phyloP scores from a whole-genome alignment of 92 coral and sea anemone species.

The Palythoa grandiflora region DNA sequence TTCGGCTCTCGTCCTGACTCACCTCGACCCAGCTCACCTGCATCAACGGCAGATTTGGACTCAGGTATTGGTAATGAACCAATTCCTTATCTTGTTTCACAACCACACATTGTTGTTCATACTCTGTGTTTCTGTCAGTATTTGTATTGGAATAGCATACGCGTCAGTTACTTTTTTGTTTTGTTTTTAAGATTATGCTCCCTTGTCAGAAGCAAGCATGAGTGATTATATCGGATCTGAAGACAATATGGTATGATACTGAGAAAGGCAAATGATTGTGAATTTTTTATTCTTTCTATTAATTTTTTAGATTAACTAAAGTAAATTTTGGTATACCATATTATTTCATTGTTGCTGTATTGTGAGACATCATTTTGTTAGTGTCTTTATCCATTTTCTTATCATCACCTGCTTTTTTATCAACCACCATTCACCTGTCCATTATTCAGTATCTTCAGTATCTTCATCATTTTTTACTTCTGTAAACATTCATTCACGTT shows the following conservation, averaged over 20 bases:
- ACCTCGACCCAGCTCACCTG: conserved; percentile 90
- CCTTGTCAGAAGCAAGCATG: conserved; percentile 84
- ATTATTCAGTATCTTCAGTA: too few species aligned
- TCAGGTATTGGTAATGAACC: conserved; percentile 75
- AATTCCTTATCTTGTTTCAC: not conserved
- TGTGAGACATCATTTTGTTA: not conserved
- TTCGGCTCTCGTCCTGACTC: conserved; percentile 78
- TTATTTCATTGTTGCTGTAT: not conserved
- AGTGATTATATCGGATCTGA: conserved; percentile 90
- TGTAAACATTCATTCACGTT: too few species aligned
- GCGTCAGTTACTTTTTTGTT: not conserved
- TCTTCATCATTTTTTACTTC: too few species aligned
- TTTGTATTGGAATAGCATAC: not conserved
- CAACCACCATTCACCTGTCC: too few species aligned
- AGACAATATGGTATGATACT: conserved; percentile 84
- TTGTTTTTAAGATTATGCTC: conserved; percentile 79
- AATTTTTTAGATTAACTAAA: not conserved
- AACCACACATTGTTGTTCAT: conserved; percentile 12
- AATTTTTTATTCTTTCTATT: not conserved
- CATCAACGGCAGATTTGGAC: conserved; percentile 87
- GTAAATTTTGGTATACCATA: not conserved
- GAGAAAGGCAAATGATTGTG: too few species aligned
- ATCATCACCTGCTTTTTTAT: too few species aligned
- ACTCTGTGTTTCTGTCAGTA: not conserved
- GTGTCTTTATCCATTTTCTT: not conserved